Evolutionary conservation across 2,888 invertebrate species (phyloP).

Genomic region (Eucriotettix oculatus): DNA sequence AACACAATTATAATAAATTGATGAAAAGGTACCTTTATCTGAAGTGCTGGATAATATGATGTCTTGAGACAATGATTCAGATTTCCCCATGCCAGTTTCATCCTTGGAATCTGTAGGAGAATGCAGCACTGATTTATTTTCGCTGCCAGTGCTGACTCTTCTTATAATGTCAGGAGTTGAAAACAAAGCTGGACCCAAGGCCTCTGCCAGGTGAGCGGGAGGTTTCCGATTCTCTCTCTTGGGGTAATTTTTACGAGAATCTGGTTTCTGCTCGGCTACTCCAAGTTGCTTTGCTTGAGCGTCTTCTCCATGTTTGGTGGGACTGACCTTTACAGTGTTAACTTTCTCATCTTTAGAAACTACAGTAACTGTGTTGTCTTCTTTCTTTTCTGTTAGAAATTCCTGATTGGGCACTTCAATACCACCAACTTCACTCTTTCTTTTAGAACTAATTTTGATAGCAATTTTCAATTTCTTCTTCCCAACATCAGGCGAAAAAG

Average conservation of each 20-base stretch:
- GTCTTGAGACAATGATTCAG: too few species aligned
- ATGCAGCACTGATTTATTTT: neutral
- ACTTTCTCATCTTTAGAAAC: neutral
- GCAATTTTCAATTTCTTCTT: constrained; percentile 20
- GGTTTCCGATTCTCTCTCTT: constrained; percentile 34
- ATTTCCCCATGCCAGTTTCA: too few species aligned
- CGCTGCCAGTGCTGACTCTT: constrained; percentile 29
- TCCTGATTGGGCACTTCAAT: neutral
- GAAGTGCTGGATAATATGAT: too few species aligned
- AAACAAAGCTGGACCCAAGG: constrained; percentile 44
- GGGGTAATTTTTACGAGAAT: constrained; percentile 14
- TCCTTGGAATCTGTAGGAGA: neutral
- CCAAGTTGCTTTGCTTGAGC: constrained; percentile 11
- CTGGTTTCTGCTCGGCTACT: constrained; percentile 4
- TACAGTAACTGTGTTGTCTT: neutral
- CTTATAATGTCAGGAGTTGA: constrained; percentile 65
- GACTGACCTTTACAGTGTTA: neutral
- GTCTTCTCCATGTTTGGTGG: neutral
- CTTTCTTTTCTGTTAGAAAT: neutral
- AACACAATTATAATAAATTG: too few species aligned
- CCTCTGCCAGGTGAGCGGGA: constrained; percentile 37
- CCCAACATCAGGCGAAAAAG: constrained; percentile 15
- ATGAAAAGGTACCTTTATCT: too few species aligned
- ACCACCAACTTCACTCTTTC: constrained; percentile 24
- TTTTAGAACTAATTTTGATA: constrained; percentile 12